phyloP scores from a whole-genome alignment of 1,140 invertebrate genomes.

The Pogonomyrmex barbatus region DNA sequence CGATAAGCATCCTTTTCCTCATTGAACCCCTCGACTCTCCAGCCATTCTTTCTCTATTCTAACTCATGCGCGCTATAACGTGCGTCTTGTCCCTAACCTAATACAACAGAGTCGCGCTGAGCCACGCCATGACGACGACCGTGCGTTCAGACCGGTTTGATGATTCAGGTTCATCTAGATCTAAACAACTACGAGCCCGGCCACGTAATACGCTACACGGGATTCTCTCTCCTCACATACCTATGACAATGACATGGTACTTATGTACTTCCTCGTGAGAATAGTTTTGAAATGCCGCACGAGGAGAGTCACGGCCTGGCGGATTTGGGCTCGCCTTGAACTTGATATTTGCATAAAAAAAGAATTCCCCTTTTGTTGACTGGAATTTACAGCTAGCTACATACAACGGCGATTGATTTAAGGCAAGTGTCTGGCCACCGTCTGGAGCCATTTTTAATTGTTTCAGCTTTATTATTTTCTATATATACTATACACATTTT shows the following conservation, averaged over 20 bases:
- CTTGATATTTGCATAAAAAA: conserved; percentile 55
- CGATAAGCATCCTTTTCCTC: neutral
- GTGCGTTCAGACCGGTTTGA: conserved; percentile 82
- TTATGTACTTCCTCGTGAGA: conserved; percentile 61
- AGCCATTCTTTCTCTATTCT: conserved; percentile 73
- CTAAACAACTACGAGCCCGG: conserved; percentile 76
- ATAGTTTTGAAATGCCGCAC: conserved; percentile 52
- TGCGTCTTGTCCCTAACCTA: conserved; percentile 83
- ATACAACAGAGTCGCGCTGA: conserved; percentile 83
- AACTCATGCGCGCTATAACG: conserved; percentile 80
- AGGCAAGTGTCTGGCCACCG: conserved; percentile 23
- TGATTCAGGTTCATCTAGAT: conserved; percentile 84
- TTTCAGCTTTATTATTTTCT: conserved; percentile 4
- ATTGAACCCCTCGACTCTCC: conserved; percentile 44
- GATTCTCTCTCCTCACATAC: conserved; percentile 57
- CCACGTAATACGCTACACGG: conserved; percentile 74
- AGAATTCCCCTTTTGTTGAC: conserved; percentile 33
- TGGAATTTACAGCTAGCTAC: conserved; percentile 55
- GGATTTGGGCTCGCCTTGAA: conserved; percentile 40
- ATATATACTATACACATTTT: conserved; percentile 21
- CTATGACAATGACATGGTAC: conserved; percentile 59
- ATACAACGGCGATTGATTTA: conserved; percentile 54
- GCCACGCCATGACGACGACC: conserved; percentile 70
- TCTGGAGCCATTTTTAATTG: conserved; percentile 28
- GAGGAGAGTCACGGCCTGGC: conserved; percentile 45